Conservation (phyloP, 64 coral and sea anemone species). For the Actinia equina region DNA sequence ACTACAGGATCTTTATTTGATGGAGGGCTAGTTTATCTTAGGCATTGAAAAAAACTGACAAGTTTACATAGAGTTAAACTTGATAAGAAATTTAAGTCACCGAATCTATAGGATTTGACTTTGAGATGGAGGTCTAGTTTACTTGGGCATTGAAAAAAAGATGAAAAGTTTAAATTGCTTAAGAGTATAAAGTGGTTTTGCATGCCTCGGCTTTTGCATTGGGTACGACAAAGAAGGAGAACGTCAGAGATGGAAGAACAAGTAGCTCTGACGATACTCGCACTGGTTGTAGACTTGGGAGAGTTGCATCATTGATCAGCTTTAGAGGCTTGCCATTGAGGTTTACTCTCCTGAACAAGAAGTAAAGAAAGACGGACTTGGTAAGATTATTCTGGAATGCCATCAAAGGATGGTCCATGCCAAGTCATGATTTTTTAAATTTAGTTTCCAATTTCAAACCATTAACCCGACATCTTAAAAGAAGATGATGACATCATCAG, state of each 20-base stretch:
- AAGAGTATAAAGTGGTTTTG: background rate
- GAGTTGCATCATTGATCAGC: constrained; percentile 60
- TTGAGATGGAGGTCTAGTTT: too few species aligned
- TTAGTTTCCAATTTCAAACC: background rate
- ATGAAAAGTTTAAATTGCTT: background rate
- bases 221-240: constrained; percentile 75
- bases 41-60: too few species aligned
- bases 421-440: too few species aligned
- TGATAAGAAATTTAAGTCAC: too few species aligned
- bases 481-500: background rate
- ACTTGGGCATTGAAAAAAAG: background rate
- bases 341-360: constrained; percentile 44
- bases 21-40: too few species aligned
- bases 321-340: constrained; percentile 76
- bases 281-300: constrained; percentile 62
- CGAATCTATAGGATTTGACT: too few species aligned
- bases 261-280: constrained; percentile 34
- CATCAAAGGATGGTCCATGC: too few species aligned
- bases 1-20: too few species aligned
- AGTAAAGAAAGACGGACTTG: background rate
- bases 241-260: constrained; percentile 63
- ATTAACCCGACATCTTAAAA: background rate
- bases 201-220: constrained; percentile 48
- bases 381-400: too few species aligned
- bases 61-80: too few species aligned